A percentile compares a stretch with the other conserved stretches of the same genome.
These are phyloP conservation scores for Hirundichthys speculiger DNA, from an alignment of 2,113 vertebrate species.

Conservation along the genomic window DNA sequence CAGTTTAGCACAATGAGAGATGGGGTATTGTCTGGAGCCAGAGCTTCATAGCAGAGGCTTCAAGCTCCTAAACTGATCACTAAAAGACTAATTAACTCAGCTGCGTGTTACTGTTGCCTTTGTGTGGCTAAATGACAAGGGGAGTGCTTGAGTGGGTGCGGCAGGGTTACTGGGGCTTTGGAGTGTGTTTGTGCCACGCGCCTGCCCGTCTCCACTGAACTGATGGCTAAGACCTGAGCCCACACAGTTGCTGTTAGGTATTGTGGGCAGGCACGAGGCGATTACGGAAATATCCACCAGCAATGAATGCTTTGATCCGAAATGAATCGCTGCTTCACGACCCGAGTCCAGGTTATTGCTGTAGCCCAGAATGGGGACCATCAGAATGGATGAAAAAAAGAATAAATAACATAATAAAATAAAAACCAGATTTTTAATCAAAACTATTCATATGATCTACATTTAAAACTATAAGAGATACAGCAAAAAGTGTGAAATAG, in stretches of 20 bases:
- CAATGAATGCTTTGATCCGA: conserved; percentile 74
- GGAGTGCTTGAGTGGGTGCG: conserved; percentile 31
- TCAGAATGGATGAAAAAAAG: neutral
- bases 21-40: conserved; percentile 76
- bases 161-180: conserved; percentile 69
- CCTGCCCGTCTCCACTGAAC: conserved; percentile 69
- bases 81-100: conserved; percentile 72
- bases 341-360: conserved; percentile 50
- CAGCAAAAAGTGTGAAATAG: neutral
- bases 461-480: too few relatives aligned
- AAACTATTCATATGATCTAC: neutral
- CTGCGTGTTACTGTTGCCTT: conserved; percentile 50
- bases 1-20: conserved; percentile 74
- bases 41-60: conserved; percentile 65
- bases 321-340: conserved; percentile 58
- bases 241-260: conserved; percentile 73
- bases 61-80: conserved; percentile 47
- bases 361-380: conserved; percentile 3
- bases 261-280: conserved; percentile 64
- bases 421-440: neutral
- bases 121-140: conserved; percentile 35
- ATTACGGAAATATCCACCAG: conserved; percentile 73
- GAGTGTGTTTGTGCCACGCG: conserved; percentile 66
- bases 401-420: too few relatives aligned
- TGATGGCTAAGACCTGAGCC: conserved; percentile 65